A percentile compares a stretch with the other conserved stretches of the same genome.
phyloP scores from a whole-genome alignment of 2,888 invertebrate species.

The Chrysolina oricalcia region DNA sequence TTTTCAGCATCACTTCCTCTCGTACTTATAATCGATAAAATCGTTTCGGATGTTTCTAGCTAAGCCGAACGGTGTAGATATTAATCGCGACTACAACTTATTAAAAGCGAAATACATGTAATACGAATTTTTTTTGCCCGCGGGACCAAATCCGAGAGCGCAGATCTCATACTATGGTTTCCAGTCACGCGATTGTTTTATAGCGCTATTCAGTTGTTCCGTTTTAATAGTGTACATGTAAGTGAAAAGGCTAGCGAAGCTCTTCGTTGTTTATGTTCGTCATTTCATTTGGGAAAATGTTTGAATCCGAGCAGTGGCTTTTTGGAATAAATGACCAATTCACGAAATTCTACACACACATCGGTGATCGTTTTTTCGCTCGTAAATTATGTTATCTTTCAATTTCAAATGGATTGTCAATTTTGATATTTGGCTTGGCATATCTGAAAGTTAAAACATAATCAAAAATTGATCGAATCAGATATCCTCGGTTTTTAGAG shows the following conservation, averaged over 20 bases:
- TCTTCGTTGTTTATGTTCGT: neutral
- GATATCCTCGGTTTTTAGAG: no score
- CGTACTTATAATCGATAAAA: constrained; percentile 16
- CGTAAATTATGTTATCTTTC: no score
- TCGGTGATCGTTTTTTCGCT: no score
- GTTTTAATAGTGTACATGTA: neutral
- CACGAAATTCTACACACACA: no score
- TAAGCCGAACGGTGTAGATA: constrained; percentile 22
- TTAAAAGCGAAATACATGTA: constrained; percentile 35
- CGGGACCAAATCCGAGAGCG: constrained; percentile 25
- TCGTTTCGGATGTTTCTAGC: constrained; percentile 20
- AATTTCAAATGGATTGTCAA: no score
- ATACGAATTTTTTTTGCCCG: constrained; percentile 29
- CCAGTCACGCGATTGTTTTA: constrained; percentile 33
- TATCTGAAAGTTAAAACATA: no score
- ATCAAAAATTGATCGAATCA: no score
- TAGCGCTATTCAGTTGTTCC: constrained; percentile 26
- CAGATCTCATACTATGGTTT: constrained; percentile 29
- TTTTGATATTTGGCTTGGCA: no score
- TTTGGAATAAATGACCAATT: no score
- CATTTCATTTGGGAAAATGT: neutral
- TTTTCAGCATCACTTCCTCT: neutral
- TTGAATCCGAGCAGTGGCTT: neutral
- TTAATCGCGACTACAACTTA: constrained; percentile 30
- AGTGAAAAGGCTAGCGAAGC: neutral